Percentiles rank a stretch among this genome's conserved stretches.
Conservation (phyloP, 2,113 vertebrate genomes). For the Ardeotis arabs region DNA sequence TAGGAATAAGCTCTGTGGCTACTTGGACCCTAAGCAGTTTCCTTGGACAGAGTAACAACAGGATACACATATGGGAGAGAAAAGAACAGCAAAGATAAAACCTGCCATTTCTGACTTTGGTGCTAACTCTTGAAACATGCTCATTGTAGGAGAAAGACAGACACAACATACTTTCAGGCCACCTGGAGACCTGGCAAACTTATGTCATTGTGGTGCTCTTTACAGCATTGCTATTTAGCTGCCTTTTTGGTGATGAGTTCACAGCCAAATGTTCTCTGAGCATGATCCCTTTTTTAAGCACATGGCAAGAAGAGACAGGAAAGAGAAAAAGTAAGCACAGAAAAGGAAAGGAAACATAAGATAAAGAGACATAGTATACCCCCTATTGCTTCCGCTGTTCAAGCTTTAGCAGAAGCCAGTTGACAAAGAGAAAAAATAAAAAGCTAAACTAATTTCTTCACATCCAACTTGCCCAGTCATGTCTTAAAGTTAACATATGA, state of each 20-base stretch:
- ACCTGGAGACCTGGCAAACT: slow-evolving; percentile 61
- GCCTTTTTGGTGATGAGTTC: slow-evolving; percentile 32
- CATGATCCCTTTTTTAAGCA: slow-evolving; percentile 10
- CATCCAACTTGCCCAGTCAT: background rate
- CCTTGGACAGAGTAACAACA: background rate
- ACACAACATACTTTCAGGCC: slow-evolving; percentile 62
- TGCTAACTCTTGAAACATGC: slow-evolving; percentile 45
- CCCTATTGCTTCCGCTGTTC: background rate
- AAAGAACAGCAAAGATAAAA: slow-evolving; percentile 49
- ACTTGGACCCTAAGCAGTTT: background rate
- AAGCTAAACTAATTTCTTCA: background rate
- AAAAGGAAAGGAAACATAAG: background rate
- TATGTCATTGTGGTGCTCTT: slow-evolving; percentile 13
- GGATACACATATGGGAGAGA: background rate
- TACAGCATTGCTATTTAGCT: slow-evolving; percentile 25
- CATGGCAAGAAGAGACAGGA: background rate
- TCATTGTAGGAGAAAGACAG: slow-evolving; percentile 52
- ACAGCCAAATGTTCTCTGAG: slow-evolving; percentile 55
- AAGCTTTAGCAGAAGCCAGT: background rate
- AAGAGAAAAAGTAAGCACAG: background rate
- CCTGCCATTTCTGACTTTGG: slow-evolving; percentile 22
- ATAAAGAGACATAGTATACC: background rate
- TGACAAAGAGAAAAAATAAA: background rate
- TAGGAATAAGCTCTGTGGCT: background rate
- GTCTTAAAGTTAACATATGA: background rate